phyloP scores from a whole-genome alignment of 64 coral and sea anemone genomes.

The Anthopleura sola region DNA sequence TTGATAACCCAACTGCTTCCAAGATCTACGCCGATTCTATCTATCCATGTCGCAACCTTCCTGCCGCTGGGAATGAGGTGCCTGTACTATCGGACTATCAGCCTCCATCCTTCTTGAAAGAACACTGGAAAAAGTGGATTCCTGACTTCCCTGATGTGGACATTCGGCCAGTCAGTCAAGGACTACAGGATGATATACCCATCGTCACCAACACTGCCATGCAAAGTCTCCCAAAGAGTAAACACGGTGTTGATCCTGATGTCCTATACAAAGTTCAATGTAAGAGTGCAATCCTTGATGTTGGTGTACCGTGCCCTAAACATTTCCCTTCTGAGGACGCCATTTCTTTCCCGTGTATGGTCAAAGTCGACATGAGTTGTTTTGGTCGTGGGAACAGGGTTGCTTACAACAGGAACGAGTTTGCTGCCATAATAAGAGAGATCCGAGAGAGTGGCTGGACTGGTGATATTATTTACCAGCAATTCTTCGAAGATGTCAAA shows the following conservation, averaged over 20 bases:
- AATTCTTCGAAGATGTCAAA: slow-evolving; percentile 1
- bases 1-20: slow-evolving; percentile 24
- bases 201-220: too few relatives aligned
- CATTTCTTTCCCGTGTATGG: too few relatives aligned
- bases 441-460: slow-evolving; percentile 15
- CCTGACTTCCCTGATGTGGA: too few relatives aligned
- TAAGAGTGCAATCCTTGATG: slow-evolving; percentile 31
- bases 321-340: not conserved
- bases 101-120: too few relatives aligned
- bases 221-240: too few relatives aligned
- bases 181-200: too few relatives aligned
- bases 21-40: not conserved
- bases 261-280: slow-evolving; percentile 21
- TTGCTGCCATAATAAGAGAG: not conserved
- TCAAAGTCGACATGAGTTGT: too few relatives aligned
- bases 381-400: too few relatives aligned
- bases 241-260: too few relatives aligned
- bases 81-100: slow-evolving; percentile 35
- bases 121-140: too few relatives aligned
- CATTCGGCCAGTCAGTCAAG: too few relatives aligned
- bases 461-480: slow-evolving; percentile 13
- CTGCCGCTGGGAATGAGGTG: slow-evolving; percentile 42
- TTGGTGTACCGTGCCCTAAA: not conserved
- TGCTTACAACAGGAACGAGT: too few relatives aligned
- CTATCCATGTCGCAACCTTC: slow-evolving; percentile 20